Conservation (phyloP, 2,797 vertebrate species). For the Cossypha heuglini region DNA sequence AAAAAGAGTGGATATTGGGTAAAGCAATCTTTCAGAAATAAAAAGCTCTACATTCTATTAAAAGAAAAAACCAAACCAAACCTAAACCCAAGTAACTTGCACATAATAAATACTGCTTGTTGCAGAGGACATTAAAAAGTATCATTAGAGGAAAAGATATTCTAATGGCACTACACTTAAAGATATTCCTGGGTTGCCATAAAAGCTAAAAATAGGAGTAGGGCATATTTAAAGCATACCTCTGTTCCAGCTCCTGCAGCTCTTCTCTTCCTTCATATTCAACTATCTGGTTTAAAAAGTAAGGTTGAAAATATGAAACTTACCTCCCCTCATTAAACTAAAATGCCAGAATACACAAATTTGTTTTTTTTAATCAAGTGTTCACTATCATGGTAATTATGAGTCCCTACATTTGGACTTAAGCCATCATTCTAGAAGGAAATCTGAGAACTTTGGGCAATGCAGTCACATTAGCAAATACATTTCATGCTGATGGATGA, state of each 20-base stretch:
- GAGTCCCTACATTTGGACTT: not conserved
- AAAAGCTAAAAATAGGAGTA: not conserved
- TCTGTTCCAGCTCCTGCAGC: conserved; percentile 86
- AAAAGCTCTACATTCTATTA: not conserved
- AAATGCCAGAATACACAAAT: not conserved
- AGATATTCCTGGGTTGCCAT: not conserved
- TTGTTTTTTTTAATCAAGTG: not conserved
- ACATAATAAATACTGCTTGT: not conserved
- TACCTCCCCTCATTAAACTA: not conserved
- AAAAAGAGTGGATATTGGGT: not conserved
- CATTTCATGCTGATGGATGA: not conserved
- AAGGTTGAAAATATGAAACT: not conserved
- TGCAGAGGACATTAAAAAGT: not conserved
- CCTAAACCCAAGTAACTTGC: not conserved
- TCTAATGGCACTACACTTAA: not conserved
- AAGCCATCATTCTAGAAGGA: not conserved
- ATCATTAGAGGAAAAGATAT: not conserved
- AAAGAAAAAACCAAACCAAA: not conserved
- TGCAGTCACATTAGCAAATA: not conserved
- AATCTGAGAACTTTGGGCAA: not conserved
- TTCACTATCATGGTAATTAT: not conserved
- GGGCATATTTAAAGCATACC: conserved; percentile 71
- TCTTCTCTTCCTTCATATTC: conserved; percentile 70
- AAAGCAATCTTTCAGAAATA: not conserved
- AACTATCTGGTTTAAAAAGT: conserved; percentile 77